A percentile compares a stretch with the other conserved stretches of the same genome.
Evolutionary conservation across 2,888 invertebrate genomes (phyloP).

Genomic region (Agelastica alni): DNA sequence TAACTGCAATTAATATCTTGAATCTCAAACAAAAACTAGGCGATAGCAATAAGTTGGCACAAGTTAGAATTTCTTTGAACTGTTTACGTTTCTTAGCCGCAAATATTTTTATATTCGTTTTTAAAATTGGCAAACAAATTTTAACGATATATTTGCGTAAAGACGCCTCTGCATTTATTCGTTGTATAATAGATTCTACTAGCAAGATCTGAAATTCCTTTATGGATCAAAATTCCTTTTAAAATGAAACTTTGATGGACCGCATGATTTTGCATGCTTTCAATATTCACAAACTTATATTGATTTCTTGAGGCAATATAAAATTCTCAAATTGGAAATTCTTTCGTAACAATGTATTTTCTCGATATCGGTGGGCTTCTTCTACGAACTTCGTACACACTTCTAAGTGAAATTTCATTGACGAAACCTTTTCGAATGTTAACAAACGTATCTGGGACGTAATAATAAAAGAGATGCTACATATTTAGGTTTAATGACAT

Average conservation of each 20-base stretch:
- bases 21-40: too few relatives aligned
- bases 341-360: constrained; percentile 27
- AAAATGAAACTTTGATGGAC: constrained; percentile 51
- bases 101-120: too few relatives aligned
- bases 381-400: constrained; percentile 7
- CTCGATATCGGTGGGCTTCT: constrained; percentile 3
- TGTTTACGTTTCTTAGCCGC: too few relatives aligned
- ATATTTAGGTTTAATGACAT: too few relatives aligned
- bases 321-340: constrained; percentile 31
- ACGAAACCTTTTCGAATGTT: constrained; percentile 12
- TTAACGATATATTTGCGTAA: neutral
- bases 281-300: constrained; percentile 38
- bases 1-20: too few relatives aligned
- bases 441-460: neutral
- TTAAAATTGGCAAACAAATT: too few relatives aligned
- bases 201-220: constrained; percentile 45
- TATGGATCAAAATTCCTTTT: constrained; percentile 46
- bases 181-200: constrained; percentile 40
- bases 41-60: too few relatives aligned
- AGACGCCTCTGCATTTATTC: constrained; percentile 10
- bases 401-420: constrained; percentile 19
- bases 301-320: constrained; percentile 31
- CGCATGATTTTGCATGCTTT: constrained; percentile 49
- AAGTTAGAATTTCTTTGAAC: too few relatives aligned
- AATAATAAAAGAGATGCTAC: neutral